phyloP scores from a whole-genome alignment of 23 tunicate genomes.

The Phallusia fumigata region DNA sequence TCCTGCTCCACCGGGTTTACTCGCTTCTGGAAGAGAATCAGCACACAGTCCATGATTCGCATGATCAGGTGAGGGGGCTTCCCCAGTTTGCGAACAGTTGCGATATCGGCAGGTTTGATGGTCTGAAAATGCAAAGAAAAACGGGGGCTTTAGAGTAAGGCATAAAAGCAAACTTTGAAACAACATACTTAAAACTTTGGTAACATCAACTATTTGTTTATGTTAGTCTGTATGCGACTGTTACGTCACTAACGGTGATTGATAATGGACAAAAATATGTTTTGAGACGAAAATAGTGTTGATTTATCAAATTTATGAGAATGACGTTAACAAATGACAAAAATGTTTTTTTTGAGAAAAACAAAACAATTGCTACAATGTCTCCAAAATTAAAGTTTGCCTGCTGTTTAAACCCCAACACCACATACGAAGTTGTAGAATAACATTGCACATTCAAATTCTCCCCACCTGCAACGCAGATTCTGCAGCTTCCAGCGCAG shows the following conservation, averaged over 20 bases:
- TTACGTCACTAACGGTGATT: no score
- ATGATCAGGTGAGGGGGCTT: slow-evolving; percentile 99
- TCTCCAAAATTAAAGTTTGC: no score
- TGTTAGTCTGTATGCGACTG: background rate
- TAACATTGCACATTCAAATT: background rate
- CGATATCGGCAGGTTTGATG: slow-evolving; percentile 96
- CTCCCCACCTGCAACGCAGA: slow-evolving; percentile 89
- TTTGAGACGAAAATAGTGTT: no score
- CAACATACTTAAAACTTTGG: no score
- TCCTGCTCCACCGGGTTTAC: slow-evolving; percentile 81
- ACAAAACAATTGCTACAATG: no score
- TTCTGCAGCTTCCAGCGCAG: slow-evolving; percentile 97
- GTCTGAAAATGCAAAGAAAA: slow-evolving; percentile 42
- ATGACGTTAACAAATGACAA: no score
- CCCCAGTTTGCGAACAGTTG: slow-evolving; percentile 97
- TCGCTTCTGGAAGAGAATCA: slow-evolving; percentile 76
- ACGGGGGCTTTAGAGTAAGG: background rate
- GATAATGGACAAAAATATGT: no score
- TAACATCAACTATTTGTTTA: background rate
- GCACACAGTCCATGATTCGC: slow-evolving; percentile 99
- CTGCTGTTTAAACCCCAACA: no score
- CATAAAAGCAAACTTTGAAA: no score
- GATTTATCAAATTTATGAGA: no score
- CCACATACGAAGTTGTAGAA: background rate
- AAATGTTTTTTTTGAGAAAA: no score